Percentiles rank a stretch among this genome's conserved stretches.
These are phyloP conservation scores for Drosophila tsacasi DNA, from an alignment of 1,140 invertebrate species.

Conservation along the genomic window DNA sequence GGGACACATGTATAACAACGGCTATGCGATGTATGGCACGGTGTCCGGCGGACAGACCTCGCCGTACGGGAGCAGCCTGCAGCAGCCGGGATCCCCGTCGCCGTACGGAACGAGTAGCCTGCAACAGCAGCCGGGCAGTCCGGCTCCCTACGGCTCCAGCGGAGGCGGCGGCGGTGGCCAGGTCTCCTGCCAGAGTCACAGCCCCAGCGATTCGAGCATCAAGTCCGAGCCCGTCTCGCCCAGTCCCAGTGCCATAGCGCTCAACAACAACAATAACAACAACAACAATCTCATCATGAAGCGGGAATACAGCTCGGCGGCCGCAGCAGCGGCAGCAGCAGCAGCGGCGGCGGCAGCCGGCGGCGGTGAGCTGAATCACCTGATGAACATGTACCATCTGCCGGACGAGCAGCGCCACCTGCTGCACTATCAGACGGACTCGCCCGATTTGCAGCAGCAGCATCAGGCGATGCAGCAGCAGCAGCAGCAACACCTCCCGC, in stretches of 20 bases:
- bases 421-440: constrained; percentile 82
- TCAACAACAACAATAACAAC: constrained; percentile 79
- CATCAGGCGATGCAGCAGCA: constrained; percentile 83
- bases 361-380: constrained; percentile 87
- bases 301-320: constrained; percentile 87
- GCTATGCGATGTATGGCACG: constrained; percentile 88
- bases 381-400: constrained; percentile 89
- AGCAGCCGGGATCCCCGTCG: constrained; percentile 87
- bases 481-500: constrained; percentile 78
- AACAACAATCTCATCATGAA: constrained; percentile 87
- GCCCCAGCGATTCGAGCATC: constrained; percentile 92
- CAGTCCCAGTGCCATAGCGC: constrained; percentile 85
- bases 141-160: constrained; percentile 88
- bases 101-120: constrained; percentile 86
- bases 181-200: constrained; percentile 90
- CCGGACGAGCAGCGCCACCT: constrained; percentile 86
- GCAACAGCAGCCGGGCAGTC: constrained; percentile 85
- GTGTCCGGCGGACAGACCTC: constrained; percentile 86
- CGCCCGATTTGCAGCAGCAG: constrained; percentile 84
- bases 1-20: constrained; percentile 88
- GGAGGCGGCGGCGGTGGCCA: constrained; percentile 86
- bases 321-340: constrained; percentile 64
- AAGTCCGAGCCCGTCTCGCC: constrained; percentile 94
- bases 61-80: constrained; percentile 86
- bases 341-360: constrained; percentile 75